Base-by-base conservation (phyloP, 2,888 invertebrate genomes). In the Sthenelais limicola region DNA sequence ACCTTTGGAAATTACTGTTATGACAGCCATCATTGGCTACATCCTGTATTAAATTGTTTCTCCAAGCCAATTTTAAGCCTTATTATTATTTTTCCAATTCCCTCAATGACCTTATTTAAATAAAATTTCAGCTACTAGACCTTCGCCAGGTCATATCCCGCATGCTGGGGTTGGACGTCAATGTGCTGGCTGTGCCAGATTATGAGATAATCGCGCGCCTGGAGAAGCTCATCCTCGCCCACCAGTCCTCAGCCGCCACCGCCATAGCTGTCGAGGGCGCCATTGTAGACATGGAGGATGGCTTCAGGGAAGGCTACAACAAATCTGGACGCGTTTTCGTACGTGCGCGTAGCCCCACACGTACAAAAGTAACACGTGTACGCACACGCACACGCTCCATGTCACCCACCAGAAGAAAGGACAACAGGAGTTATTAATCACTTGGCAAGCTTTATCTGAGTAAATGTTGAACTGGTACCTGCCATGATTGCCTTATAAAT, bases 151-250 rank as follows among this genome's bases (percentile, higher is more conserved):
- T 88, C 30, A 80, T 88, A 3, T 82, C 86, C 0, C 81, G 88
- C 26, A 88, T 88, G 88, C 80, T 88, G 52, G 88, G 88, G 4
- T 80, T 88, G 30, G 86, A 88, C 72, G 83, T 87, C 62, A 84
- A 84, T 74, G 82, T 84, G 0, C 80, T 88, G 73, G 88, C 88
- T 12, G 84, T 88, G 9, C 87, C 88, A 1, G 88, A 88, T 78
- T 88, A 87, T 71, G 88, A 88, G 77, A 86, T 88, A 74, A 87
- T 88, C 69, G 80, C 86, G 3, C 84, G 88, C 3, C 80, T 88
- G 24, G 88, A 88, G 79, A 86, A 86, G 72, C 81, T 88, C 28
- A 85, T 88, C 73, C 82, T 86, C 47, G 84, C 86, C 18, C 86
- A 86, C 73, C 86, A 87, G 73, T 80, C 81, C 48, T 82, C 85